Evolutionary conservation across 1,140 invertebrate genomes (phyloP).

Genomic region (Rhagoletis pomonella): DNA sequence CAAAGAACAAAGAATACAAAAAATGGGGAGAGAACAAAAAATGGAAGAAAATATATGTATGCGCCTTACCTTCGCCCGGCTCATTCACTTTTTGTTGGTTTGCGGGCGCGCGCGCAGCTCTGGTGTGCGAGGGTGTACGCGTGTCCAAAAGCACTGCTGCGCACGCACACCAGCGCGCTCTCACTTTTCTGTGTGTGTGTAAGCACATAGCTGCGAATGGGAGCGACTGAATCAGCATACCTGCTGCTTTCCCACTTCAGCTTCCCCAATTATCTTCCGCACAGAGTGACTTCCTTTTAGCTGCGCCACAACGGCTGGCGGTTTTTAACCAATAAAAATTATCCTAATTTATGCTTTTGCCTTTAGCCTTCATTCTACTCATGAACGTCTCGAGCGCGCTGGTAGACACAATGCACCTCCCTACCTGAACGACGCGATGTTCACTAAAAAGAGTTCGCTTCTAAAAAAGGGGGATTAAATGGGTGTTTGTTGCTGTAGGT

Average conservation of each 20-base stretch:
- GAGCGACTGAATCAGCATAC: neutral
- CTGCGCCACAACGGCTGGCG: slow-evolving; percentile 40
- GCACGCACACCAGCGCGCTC: neutral
- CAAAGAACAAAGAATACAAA: neutral
- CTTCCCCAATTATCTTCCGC: neutral
- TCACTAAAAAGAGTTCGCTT: too few species aligned
- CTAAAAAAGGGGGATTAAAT: too few species aligned
- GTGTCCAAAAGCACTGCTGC: slow-evolving; percentile 9
- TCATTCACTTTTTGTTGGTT: neutral
- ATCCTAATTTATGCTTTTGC: slow-evolving; percentile 32
- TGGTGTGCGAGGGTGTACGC: neutral
- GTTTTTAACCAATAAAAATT: slow-evolving; percentile 50
- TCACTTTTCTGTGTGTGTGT: neutral
- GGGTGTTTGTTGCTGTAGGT: too few species aligned
- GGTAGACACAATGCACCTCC: too few species aligned
- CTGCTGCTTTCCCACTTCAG: neutral
- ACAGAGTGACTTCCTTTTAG: neutral
- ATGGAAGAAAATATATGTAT: neutral
- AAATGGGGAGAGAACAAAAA: neutral
- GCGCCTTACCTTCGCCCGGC: neutral
- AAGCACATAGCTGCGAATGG: neutral
- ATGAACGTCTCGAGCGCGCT: neutral
- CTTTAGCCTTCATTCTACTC: neutral
- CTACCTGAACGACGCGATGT: too few species aligned
- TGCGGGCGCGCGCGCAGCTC: neutral